Evolutionary conservation across 2,113 vertebrate species (phyloP).

Genomic region (Seriola rivoliana): DNA sequence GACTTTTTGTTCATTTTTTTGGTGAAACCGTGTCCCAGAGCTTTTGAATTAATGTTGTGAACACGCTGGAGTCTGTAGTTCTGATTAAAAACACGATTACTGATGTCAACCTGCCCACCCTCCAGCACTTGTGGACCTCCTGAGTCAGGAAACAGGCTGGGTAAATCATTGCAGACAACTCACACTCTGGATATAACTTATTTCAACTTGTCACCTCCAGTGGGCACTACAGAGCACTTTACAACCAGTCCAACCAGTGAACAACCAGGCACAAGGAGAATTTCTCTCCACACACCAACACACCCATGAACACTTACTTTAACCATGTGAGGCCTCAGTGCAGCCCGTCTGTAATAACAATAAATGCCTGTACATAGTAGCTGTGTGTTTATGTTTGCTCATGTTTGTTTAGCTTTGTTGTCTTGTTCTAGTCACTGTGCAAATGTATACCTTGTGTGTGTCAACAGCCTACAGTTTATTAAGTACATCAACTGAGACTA

Average conservation of each 20-base stretch:
- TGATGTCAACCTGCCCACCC: neutral
- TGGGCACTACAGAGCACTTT: constrained; percentile 1
- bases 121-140: neutral
- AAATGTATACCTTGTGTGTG: no score
- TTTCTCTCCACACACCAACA: neutral
- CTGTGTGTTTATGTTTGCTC: neutral
- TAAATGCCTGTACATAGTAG: neutral
- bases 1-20: neutral
- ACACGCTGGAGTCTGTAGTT: neutral
- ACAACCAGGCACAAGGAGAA: neutral
- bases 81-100: neutral
- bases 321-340: neutral
- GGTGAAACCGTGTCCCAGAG: neutral
- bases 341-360: neutral
- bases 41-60: neutral
- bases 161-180: neutral
- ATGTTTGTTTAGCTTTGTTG: no score
- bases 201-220: constrained; percentile 4
- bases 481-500: no score
- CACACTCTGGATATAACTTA: neutral
- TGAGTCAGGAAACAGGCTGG: constrained; percentile 2
- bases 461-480: no score
- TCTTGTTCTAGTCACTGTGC: no score
- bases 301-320: neutral
- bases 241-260: constrained; percentile 7